Evolutionary conservation across 2,113 vertebrate genomes (phyloP).

Genomic region (Dicentrarchus labrax): DNA sequence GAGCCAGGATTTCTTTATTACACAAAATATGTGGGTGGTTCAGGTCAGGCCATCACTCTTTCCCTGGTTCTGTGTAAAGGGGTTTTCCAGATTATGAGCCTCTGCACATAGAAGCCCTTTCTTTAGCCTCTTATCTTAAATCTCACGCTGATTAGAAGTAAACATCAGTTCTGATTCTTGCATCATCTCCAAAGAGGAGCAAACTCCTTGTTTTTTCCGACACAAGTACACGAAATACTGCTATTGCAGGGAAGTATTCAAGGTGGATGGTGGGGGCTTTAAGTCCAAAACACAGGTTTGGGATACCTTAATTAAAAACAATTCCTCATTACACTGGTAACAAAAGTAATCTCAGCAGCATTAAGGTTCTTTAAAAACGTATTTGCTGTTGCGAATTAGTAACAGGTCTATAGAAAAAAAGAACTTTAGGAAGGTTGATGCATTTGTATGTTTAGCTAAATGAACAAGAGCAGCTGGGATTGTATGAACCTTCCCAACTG

Average conservation of each 20-base stretch:
- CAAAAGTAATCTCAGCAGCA: background rate
- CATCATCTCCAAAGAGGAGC: slow-evolving; percentile 12
- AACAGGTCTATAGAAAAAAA: background rate
- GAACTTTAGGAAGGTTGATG: no score
- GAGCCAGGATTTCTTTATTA: slow-evolving; percentile 57
- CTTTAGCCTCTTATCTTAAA: slow-evolving; percentile 35
- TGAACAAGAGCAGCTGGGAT: background rate
- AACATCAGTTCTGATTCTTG: slow-evolving; percentile 24
- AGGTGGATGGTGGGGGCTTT: background rate
- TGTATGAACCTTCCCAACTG: background rate
- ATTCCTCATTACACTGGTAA: background rate
- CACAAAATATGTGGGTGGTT: slow-evolving; percentile 67
- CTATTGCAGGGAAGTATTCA: background rate
- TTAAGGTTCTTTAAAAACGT: background rate
- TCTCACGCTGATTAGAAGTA: slow-evolving; percentile 4
- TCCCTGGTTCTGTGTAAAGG: slow-evolving; percentile 41
- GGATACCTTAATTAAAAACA: background rate
- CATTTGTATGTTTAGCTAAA: background rate
- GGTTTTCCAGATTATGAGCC: slow-evolving; percentile 62
- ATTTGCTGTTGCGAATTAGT: background rate
- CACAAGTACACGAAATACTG: background rate
- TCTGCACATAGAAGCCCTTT: slow-evolving; percentile 35
- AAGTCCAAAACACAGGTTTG: no score
- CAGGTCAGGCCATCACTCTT: slow-evolving; percentile 42
- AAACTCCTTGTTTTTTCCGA: background rate